Evolutionary conservation across 2,888 invertebrate species (phyloP), one percentile per base, ranked within the genome.

Genomic region (Drosophila parthenogenetica): DNA sequence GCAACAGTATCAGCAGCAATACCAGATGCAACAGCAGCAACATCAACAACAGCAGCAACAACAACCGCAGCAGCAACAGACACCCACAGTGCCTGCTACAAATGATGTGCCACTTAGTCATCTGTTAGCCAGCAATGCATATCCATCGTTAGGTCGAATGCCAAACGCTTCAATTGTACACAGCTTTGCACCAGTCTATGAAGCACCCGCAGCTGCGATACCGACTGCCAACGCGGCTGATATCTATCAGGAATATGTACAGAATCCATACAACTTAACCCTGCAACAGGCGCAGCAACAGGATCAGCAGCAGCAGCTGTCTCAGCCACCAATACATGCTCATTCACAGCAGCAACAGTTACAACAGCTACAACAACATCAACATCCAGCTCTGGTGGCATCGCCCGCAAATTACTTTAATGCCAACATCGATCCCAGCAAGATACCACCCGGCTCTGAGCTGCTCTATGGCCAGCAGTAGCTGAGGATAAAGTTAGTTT

Each of bases 341-440:
- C 29, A 29, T 8, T 29, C 29, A 29, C 70, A 61, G 43, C 65
- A 59, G 19, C 66, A 57, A 25, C 59, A n/a, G 17, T 42, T 39
- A 53, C 19, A 16, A 3, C 49, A 48, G 29, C 53, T 39, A 42
- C 48, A 39, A n/a, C 19, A 32, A 19, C 58, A 51, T 49, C 40
- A 94, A 37, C 55, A 57, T 14, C 66, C 95, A 3, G 68, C 73
- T 61, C 13, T 35, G 35, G 73, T 78, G 35, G 69, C 81, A 40
- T 75, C 89, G 76, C 95, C 95, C 77, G 93, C 95, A 0, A 95
- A 94, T 86, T 95, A 95, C 89, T 95, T 95, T 83, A 93, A 93
- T 32, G 93, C 93, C 0, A 92, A 93, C 3, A 93, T 93, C 45
- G 93, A 93, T 43, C 93, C 93, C 11, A 91, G 91, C 66, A 89